These are phyloP conservation scores for Berghia stephanieae DNA, from an alignment of 1,140 invertebrate species.

Conservation along the genomic window DNA sequence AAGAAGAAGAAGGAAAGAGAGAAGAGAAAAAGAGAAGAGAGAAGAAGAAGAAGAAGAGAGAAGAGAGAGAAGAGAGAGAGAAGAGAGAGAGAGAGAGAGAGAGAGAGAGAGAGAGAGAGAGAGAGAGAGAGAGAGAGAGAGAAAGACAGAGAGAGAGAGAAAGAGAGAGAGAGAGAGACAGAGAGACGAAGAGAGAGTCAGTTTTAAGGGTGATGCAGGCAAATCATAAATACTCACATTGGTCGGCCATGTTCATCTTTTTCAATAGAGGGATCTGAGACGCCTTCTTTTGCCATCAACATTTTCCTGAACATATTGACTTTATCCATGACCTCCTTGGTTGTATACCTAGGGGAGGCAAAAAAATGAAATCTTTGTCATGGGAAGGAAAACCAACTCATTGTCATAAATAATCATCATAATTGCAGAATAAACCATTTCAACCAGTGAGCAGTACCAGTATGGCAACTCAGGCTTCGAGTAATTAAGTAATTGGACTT, in stretches of 20 bases:
- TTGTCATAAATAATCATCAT: background rate
- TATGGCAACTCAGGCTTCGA: no score
- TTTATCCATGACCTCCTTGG: constrained; percentile 82
- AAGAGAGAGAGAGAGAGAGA: constrained; percentile 29
- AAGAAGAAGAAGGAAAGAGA: background rate
- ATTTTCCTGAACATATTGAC: constrained; percentile 83
- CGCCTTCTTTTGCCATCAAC: constrained; percentile 76
- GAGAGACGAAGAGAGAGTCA: background rate
- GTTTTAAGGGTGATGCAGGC: background rate
- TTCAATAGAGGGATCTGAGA: constrained; percentile 69
- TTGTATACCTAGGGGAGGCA: constrained; percentile 72
- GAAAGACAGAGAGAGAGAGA: constrained; percentile 12
- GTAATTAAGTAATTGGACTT: no score
- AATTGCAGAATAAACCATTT: no score
- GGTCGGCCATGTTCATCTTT: constrained; percentile 80
- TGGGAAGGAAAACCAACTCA: background rate
- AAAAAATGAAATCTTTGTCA: background rate
- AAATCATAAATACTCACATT: constrained; percentile 72
- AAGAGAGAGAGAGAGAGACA: background rate
- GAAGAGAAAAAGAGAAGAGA: background rate
- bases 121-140: constrained; percentile 29
- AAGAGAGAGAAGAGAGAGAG: background rate
- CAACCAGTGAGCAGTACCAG: no score
- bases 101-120: constrained; percentile 32
- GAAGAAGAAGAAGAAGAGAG: background rate